These are phyloP conservation scores for Coluber constrictor DNA, from an alignment of 2,797 vertebrate species.

Conservation along the genomic window DNA sequence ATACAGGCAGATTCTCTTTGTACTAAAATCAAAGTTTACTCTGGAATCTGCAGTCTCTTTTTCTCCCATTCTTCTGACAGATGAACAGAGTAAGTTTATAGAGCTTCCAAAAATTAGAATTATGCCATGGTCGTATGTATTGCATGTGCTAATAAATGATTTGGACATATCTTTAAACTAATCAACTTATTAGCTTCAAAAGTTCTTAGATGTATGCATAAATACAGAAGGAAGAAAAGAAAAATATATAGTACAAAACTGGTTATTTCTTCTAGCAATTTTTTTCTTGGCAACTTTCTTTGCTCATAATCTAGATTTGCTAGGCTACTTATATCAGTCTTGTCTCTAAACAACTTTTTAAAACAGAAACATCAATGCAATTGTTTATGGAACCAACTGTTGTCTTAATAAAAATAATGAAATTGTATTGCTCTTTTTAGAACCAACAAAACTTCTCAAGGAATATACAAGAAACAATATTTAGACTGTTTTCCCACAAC, in stretches of 20 bases:
- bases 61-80: not conserved
- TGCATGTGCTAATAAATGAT: not conserved
- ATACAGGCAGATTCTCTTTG: not conserved
- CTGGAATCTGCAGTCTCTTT: not conserved
- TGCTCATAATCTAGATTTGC: not conserved
- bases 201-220: not conserved
- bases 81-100: not conserved
- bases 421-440: not conserved
- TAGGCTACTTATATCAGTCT: not conserved
- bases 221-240: not conserved
- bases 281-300: not conserved
- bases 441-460: not conserved
- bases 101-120: not conserved
- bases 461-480: not conserved
- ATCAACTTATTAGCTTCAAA: not conserved
- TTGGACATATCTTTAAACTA: constrained; percentile 27
- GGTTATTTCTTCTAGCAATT: not conserved
- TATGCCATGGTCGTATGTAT: not conserved
- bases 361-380: not conserved
- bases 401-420: constrained; percentile 2
- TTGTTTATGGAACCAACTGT: not conserved
- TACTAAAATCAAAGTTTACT: not conserved
- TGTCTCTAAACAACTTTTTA: constrained; percentile 4
- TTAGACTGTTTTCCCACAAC: not conserved
- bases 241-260: not conserved